A percentile compares a stretch with the other conserved stretches of the same genome.
These are phyloP conservation scores for Colletes latitarsis DNA, from an alignment of 1,140 invertebrate species.

Conservation along the genomic window DNA sequence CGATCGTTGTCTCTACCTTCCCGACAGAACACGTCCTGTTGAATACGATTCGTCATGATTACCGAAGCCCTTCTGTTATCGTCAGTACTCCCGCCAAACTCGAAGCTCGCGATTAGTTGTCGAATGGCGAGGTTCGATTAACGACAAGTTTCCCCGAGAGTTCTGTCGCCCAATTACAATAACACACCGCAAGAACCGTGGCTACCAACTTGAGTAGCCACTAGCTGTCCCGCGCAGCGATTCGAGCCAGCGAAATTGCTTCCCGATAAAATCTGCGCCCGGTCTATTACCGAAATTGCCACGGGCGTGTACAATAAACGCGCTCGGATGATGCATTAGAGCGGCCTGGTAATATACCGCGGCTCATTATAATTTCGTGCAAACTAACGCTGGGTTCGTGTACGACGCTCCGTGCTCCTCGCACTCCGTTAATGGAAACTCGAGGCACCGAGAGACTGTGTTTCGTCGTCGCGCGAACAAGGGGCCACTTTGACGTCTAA, in stretches of 20 bases:
- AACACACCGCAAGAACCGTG: too few species aligned
- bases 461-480: not conserved
- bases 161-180: too few species aligned
- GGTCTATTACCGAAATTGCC: constrained; percentile 19
- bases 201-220: too few species aligned
- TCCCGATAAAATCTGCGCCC: constrained; percentile 20
- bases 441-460: not conserved
- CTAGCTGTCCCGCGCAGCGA: too few species aligned
- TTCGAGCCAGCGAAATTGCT: not conserved
- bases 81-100: too few species aligned
- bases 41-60: too few species aligned
- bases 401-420: not conserved
- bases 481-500: constrained; percentile 25
- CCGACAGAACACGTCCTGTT: too few species aligned
- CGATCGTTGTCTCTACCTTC: too few species aligned
- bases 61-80: too few species aligned
- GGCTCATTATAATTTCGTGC: constrained; percentile 19
- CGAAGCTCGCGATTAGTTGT: too few species aligned
- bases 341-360: constrained; percentile 5
- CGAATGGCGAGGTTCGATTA: too few species aligned
- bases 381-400: not conserved
- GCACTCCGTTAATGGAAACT: constrained; percentile 4
- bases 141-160: too few species aligned
- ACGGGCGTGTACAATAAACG: constrained; percentile 9
- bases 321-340: constrained; percentile 1